phyloP scores from a whole-genome alignment of 2,113 vertebrate genomes.

The Paratilapia polleni region DNA sequence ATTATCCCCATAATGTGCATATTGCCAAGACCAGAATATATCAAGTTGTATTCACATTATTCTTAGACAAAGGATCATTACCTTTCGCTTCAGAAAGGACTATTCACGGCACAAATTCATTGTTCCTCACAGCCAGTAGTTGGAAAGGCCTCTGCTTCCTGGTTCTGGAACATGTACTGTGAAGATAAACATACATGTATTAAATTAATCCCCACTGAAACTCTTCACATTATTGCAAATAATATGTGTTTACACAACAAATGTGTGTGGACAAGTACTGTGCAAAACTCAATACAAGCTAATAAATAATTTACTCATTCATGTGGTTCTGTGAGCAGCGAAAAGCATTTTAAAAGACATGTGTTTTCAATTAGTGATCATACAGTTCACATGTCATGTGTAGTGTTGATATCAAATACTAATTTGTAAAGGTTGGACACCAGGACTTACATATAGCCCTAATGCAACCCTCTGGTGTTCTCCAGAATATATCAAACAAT shows the following conservation, averaged over 20 bases:
- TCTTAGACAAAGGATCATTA: conserved; percentile 13
- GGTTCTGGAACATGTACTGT: conserved; percentile 83
- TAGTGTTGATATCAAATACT: no score
- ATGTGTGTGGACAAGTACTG: neutral
- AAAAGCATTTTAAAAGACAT: no score
- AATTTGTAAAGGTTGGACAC: no score
- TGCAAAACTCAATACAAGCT: neutral
- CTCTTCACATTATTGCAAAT: neutral
- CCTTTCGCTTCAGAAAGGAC: conserved; percentile 38
- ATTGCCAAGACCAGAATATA: no score
- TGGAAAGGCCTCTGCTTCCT: conserved; percentile 75
- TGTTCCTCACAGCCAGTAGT: conserved; percentile 77
- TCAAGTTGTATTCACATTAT: neutral
- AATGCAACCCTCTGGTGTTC: no score
- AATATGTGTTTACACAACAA: neutral
- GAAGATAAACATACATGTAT: neutral
- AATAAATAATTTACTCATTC: neutral
- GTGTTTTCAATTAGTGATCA: no score
- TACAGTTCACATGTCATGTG: no score
- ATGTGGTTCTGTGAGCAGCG: neutral
- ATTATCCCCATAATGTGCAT: neutral
- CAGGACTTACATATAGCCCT: no score
- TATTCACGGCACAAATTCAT: conserved; percentile 50
- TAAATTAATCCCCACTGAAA: neutral
- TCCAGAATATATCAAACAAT: no score